Conservation (phyloP, 2,797 vertebrate genomes). For the Oreortyx pictus region DNA sequence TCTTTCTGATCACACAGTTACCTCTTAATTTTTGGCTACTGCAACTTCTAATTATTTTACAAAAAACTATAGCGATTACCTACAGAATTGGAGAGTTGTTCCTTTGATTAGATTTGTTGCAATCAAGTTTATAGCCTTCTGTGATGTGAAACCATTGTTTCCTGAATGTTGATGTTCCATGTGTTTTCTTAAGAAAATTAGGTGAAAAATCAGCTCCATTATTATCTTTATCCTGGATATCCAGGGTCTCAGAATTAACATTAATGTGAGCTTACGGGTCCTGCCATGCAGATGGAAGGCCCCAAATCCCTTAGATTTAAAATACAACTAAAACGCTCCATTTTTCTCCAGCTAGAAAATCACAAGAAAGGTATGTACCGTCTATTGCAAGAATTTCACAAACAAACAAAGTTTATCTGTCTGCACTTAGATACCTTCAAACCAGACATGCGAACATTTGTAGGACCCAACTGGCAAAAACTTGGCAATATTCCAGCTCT, state of each 20-base stretch:
- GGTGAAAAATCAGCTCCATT: background rate
- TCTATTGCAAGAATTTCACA: too few species aligned
- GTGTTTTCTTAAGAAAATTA: background rate
- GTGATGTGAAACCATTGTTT: background rate
- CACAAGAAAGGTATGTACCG: too few species aligned
- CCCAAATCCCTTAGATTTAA: too few species aligned
- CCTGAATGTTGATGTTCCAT: background rate
- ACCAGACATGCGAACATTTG: too few species aligned
- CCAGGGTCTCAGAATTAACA: background rate
- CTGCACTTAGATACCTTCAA: too few species aligned
- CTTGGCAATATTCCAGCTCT: too few species aligned
- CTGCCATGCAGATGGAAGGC: too few species aligned
- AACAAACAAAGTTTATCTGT: too few species aligned
- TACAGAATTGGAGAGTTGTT: background rate
- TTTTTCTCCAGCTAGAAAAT: too few species aligned
- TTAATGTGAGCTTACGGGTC: too few species aligned
- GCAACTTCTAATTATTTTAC: background rate
- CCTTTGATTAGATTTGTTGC: background rate
- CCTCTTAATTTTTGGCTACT: background rate
- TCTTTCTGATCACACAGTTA: background rate
- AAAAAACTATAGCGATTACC: background rate
- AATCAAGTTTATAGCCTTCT: background rate
- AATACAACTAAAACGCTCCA: too few species aligned
- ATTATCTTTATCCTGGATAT: background rate
- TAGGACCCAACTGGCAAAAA: too few species aligned